Percentiles rank a stretch among this genome's conserved stretches.
Evolutionary conservation across 2,888 invertebrate species (phyloP).

Genomic region (Platerodrilus igneus): DNA sequence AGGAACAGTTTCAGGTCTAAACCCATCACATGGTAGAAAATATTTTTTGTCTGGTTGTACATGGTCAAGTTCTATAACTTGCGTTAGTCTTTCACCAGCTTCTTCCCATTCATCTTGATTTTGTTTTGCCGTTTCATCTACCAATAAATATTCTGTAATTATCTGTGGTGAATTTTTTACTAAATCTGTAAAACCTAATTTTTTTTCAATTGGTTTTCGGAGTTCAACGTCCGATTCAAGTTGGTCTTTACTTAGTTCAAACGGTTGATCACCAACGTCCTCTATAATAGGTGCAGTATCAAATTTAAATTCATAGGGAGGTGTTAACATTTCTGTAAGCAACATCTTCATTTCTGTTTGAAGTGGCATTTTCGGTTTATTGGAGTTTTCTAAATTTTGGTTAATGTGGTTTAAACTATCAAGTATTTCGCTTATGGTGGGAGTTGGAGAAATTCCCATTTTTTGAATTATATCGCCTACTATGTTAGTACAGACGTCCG

Average conservation of each 20-base stretch:
- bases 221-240: constrained; percentile 42
- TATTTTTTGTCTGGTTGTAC: constrained; percentile 19
- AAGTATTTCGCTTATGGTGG: constrained; percentile 21
- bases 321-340: constrained; percentile 40
- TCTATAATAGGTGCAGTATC: constrained; percentile 36
- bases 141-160: constrained; percentile 32
- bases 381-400: constrained; percentile 12
- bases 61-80: constrained; percentile 33
- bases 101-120: constrained; percentile 36
- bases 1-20: constrained; percentile 14
- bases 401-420: constrained; percentile 26
- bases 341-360: constrained; percentile 29
- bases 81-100: constrained; percentile 33
- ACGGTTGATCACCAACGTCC: constrained; percentile 47
- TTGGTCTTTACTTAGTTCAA: constrained; percentile 38
- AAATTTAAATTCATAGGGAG: constrained; percentile 48
- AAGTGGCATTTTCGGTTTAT: constrained; percentile 17
- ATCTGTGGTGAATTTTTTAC: constrained; percentile 45
- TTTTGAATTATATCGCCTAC: constrained; percentile 9
- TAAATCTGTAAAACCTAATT: constrained; percentile 44
- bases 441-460: not conserved
- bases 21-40: constrained; percentile 6
- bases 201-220: constrained; percentile 48
- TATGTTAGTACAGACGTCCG: too few relatives aligned
- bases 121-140: constrained; percentile 29